Evolutionary conservation across 2,797 vertebrate genomes (phyloP), one percentile per base, ranked within the genome.

Genomic region (Argyrosomus regius): DNA sequence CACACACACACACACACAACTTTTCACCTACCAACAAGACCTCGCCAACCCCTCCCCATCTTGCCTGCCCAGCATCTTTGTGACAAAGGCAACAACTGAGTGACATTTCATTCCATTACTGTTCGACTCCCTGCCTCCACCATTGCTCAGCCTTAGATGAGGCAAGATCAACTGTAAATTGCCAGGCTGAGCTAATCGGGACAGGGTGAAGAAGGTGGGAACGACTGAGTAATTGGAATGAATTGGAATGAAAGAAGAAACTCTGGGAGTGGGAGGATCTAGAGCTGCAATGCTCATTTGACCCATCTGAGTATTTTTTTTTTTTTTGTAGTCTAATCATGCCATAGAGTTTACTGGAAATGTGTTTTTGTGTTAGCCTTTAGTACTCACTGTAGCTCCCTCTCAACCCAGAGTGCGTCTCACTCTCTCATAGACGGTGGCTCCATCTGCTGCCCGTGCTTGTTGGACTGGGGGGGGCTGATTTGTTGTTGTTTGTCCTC

Each of bases 61-160:
- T 72, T 64, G 74, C 75, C 83, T 60, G 20, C 63, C 77, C 72
- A 62, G 70, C 80, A 84, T 82, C 80, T 70, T 88, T 73, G 89
- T 90, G 92, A 95, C 94, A 92, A 93, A 93, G 90, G 90, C 93
- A 87, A 87, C 89, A 78, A 89, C 92, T 92, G 94, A 95, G 93
- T 94, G 94, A 95, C 94, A 94, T 93, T 93, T 90, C 93, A 94
- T 95, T 96, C 91, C 92, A 94, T 95, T 94, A 93, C 91, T 68
- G 69, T 85, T 75, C 57, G 78, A 86, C 87, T 83, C 58, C 87
- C 77, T 76, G 83, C 89, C 88, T 92, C 80, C 87, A 43, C 82
- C 81, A 35, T 62, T 74, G 87, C 86, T 93, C 50, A 52, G 87
- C 80, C 85, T 86, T 62, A 92, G 91, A 91, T 93, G 93, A 94